Conservation (phyloP, 2,888 invertebrate genomes). For the Synergus itoensis region DNA sequence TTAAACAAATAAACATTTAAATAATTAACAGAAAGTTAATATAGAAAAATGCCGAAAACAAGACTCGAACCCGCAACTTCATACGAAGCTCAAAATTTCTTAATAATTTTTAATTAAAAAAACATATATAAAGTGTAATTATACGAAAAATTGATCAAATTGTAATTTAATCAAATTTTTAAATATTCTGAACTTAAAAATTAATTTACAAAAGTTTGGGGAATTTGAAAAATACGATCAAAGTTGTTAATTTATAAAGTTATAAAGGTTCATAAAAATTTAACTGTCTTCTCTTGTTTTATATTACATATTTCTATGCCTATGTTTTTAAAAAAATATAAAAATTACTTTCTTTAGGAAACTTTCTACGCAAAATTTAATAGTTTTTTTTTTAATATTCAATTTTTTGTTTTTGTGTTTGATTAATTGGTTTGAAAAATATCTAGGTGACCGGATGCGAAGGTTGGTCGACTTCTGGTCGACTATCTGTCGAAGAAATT, state of each 20-base stretch:
- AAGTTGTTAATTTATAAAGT: background rate
- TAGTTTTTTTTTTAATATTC: background rate
- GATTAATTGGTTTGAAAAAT: background rate
- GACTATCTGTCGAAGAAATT: conserved; percentile 76
- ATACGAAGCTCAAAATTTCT: too few species aligned
- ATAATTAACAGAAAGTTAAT: too few species aligned
- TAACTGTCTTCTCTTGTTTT: background rate
- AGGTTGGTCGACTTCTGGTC: conserved; percentile 82
- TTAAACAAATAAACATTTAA: too few species aligned
- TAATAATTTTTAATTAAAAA: too few species aligned
- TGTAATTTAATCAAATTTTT: too few species aligned
- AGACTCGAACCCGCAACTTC: too few species aligned
- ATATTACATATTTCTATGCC: background rate
- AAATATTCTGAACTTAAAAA: background rate
- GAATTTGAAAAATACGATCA: background rate
- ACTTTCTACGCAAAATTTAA: background rate
- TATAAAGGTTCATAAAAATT: background rate
- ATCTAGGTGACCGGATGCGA: conserved; percentile 43
- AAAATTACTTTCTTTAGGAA: background rate
- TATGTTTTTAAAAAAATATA: background rate
- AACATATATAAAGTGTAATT: too few species aligned
- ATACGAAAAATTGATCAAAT: too few species aligned
- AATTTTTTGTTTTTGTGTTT: background rate
- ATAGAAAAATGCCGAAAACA: too few species aligned
- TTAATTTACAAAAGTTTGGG: background rate